Base-by-base conservation (phyloP, 2,113 vertebrate genomes). In the Psilopsiagon aurifrons region DNA sequence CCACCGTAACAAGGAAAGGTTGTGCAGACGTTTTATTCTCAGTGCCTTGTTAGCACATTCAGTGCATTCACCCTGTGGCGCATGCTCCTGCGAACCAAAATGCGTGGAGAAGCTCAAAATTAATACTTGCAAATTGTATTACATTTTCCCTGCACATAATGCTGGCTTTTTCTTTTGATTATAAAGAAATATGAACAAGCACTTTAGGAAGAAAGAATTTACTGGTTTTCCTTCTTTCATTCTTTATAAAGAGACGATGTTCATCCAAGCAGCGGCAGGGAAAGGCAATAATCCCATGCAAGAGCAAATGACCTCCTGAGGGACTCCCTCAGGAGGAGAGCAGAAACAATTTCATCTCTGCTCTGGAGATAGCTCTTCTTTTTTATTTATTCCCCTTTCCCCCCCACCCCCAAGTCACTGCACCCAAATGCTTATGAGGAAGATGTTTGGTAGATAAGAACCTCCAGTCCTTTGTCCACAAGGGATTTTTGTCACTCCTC, bases 141-240 rank as follows among this genome's bases (percentile, higher is more conserved):
- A 13, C 7, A 0, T 15, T 59, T 41, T 27, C 39, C 16, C 39
- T 41, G 43, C 75, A 41, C 15, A 2, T 28, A 55, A 17, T 51
- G 25, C 23, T 74, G n/a, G 8, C 46, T 39, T 54, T 43, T 0
- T 2, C 10, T 18, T 46, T 70, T 39, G 6, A 24, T 22, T 59
- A 29, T 13, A 76, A 46, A 62, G 47, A 54, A 62, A 91, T 43
- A 4, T 5, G 8, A 67, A 75, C 11, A 54, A 73, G 90, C 25
- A n/a, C 55, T 49, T 71, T 19, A 27, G 23, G 29, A 55, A 29
- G 16, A 24, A 18, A 39, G 39, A 19, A 25, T 7, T 1, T 7
- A 2, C 3, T 3, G 1, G 23, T n/a, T 69, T 68, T 31, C 0
- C 0, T 51, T 17, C 46, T 69, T 59, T 16, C 2, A 1, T 49